A percentile compares a stretch with the other conserved stretches of the same genome.
These are phyloP conservation scores for Neotoma lepida DNA, from an alignment of 2,113 vertebrate genomes.

Conservation along the genomic window DNA sequence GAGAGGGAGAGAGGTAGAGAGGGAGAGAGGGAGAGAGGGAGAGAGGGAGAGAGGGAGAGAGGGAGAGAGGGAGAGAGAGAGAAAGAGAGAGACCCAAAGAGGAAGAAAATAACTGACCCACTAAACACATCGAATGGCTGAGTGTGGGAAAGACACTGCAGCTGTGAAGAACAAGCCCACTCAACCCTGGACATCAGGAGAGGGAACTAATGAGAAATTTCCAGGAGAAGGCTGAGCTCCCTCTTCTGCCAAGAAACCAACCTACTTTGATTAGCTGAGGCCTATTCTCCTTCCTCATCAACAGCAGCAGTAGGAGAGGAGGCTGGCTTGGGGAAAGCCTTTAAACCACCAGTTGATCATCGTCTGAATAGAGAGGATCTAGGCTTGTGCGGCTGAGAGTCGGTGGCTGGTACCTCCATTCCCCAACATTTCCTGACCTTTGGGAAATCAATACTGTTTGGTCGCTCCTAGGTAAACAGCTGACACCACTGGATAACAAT, in stretches of 20 bases:
- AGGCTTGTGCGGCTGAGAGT: neutral
- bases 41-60: neutral
- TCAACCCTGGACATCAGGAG: neutral
- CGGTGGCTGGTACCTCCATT: neutral
- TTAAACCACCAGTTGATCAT: neutral
- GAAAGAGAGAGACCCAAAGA: neutral
- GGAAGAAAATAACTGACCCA: neutral
- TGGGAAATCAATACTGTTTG: neutral
- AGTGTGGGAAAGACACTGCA: too few species aligned
- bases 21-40: neutral
- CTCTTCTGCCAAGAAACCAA: neutral
- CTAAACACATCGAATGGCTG: neutral
- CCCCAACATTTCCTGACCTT: neutral
- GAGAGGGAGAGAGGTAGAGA: neutral
- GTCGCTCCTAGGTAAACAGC: neutral
- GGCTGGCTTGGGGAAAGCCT: neutral
- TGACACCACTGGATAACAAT: neutral
- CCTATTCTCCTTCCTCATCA: neutral
- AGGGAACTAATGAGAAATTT: neutral
- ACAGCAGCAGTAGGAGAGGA: neutral
- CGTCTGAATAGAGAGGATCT: neutral
- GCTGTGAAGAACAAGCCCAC: neutral
- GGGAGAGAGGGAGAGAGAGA: neutral
- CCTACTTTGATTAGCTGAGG: neutral
- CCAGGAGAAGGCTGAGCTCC: neutral